Base-by-base conservation (phyloP, 2,113 vertebrate species). In the Mormyrus lacerda region DNA sequence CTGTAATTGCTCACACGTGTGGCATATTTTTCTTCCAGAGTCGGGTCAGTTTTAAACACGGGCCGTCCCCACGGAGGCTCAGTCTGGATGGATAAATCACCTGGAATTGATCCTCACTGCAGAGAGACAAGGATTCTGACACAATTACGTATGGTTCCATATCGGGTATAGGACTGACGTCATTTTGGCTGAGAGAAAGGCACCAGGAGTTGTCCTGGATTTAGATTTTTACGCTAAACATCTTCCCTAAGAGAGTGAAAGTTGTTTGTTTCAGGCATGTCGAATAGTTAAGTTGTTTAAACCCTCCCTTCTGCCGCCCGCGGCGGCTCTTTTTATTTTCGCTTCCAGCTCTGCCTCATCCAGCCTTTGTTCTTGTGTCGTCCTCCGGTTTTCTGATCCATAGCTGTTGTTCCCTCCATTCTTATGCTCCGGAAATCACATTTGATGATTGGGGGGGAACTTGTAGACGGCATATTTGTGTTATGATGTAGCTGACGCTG, bases 1-100 rank as follows among this genome's bases (percentile, higher is more conserved):
- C 44, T 83, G 76, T 92, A 91, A 92, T 91, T 91, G 87, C 90
- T 89, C 55, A 69, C 91, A 93, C 89, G 89, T 93, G 92, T 87
- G 91, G 82, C 85, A 88, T 89, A 79, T 91, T 91, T 90, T 87
- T 47, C 85, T 55, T 27, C 50, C 83, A 27, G 44, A 85, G 45
- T 50, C 1, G 13, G 79, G 84, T 83, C 58, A 76, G 89, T 86
- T 90, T 88, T 90, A 88, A 76, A 90, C 39, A 44, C 27, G 65
- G 42, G 27, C 86, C 45, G 61, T 73, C 55, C 82, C 53, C 35
- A 88, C 45, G 79, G 87, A 87, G 88, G 51, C 85, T 42, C 84
- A 69, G 83, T 15, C 27, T 88, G 15, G 48, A 85, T 88, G 61
- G n/a, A 73, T 86, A 47, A 35, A 55, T 87, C 85, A 19, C n/a